These are phyloP conservation scores for Miniopterus natalensis DNA, from an alignment of 2,113 vertebrate genomes.

Conservation along the genomic window DNA sequence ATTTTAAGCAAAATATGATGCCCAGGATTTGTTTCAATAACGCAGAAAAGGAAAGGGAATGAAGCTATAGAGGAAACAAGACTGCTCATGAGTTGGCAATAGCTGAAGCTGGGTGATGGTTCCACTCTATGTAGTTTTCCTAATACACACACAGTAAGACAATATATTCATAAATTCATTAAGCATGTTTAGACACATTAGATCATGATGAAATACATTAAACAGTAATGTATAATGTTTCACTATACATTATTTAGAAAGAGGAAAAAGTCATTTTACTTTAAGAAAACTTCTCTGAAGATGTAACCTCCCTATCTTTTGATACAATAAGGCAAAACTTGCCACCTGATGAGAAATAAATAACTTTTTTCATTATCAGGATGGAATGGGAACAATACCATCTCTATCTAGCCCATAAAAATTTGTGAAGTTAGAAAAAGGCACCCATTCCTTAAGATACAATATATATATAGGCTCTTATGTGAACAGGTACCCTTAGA, in stretches of 20 bases:
- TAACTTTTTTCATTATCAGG: not conserved
- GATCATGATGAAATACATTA: not conserved
- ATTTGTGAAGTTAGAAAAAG: not conserved
- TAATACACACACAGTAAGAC: not conserved
- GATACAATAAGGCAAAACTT: constrained; percentile 3
- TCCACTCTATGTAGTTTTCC: not conserved
- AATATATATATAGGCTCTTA: not conserved
- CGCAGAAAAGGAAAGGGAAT: constrained; percentile 10
- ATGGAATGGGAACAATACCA: not conserved
- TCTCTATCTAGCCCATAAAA: not conserved
- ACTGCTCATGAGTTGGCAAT: not conserved
- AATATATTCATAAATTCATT: not conserved
- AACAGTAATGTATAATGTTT: not conserved
- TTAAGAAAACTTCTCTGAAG: constrained; percentile 42
- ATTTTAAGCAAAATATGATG: constrained; percentile 15
- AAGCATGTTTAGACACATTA: not conserved
- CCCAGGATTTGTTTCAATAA: constrained; percentile 3
- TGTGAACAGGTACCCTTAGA: not conserved
- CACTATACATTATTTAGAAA: not conserved
- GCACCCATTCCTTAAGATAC: not conserved
- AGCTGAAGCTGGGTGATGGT: not conserved
- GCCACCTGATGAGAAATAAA: not conserved
- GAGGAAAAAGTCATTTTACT: constrained; percentile 38
- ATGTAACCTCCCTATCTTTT: constrained; percentile 11
- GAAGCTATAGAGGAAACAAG: not conserved